phyloP scores from a whole-genome alignment of 2,888 invertebrate genomes.

The Drosophila acutilabella region DNA sequence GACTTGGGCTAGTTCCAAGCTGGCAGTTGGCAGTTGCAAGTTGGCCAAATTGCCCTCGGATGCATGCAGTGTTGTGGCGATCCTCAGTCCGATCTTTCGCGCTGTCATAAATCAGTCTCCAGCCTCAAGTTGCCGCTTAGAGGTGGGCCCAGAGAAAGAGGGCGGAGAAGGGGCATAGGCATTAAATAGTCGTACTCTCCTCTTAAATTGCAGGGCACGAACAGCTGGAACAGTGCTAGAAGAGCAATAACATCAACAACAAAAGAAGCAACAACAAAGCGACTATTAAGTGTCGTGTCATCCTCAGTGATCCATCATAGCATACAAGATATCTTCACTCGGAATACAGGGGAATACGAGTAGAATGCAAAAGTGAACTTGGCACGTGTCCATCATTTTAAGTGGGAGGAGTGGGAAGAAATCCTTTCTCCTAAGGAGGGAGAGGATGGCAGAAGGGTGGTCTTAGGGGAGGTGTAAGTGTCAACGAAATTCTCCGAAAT shows the following conservation, averaged over 20 bases:
- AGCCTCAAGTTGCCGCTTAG: constrained; percentile 56
- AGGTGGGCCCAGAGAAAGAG: neutral
- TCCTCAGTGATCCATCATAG: constrained; percentile 77
- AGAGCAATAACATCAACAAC: constrained; percentile 33
- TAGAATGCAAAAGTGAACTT: constrained; percentile 61
- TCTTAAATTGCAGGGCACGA: constrained; percentile 74
- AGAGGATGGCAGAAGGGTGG: neutral
- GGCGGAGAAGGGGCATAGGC: constrained; percentile 41
- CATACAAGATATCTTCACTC: constrained; percentile 48
- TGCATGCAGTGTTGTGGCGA: constrained; percentile 37
- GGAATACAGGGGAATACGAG: neutral
- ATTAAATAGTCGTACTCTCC: constrained; percentile 70
- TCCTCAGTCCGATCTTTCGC: constrained; percentile 61
- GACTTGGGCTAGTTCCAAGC: constrained; percentile 44
- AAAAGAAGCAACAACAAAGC: constrained; percentile 52
- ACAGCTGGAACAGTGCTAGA: constrained; percentile 50
- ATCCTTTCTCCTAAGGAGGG: constrained; percentile 33
- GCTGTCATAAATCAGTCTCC: constrained; percentile 76
- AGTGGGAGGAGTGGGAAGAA: constrained; percentile 32
- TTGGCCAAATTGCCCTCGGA: constrained; percentile 68
- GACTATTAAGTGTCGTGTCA: constrained; percentile 76
- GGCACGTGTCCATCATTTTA: constrained; percentile 73
- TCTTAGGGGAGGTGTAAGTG: constrained; percentile 47
- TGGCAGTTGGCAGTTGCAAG: constrained; percentile 22
- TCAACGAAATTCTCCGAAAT: constrained; percentile 43